phyloP scores from a whole-genome alignment of 2,888 invertebrate genomes.

The Zaprionus lineosus region DNA sequence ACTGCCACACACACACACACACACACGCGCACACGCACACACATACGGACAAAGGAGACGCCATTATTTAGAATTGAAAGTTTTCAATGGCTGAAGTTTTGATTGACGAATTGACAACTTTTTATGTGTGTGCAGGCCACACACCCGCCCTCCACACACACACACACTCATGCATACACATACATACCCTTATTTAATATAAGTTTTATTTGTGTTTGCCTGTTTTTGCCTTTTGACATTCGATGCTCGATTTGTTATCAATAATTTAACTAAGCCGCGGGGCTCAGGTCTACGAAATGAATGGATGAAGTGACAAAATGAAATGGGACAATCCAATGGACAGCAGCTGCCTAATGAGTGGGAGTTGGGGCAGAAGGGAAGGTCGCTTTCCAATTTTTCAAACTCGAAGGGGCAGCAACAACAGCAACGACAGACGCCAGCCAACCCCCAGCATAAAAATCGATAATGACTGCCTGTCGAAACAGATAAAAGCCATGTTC shows the following conservation, averaged over 20 bases:
- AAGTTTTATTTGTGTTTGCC: not conserved
- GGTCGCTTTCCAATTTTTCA: constrained; percentile 46
- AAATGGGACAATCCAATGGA: constrained; percentile 32
- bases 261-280: constrained; percentile 57
- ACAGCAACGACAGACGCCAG: not conserved
- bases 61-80: constrained; percentile 24
- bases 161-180: not conserved
- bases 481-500: constrained; percentile 49
- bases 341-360: constrained; percentile 47
- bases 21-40: not conserved
- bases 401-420: constrained; percentile 44
- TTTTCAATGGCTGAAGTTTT: constrained; percentile 25
- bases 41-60: constrained; percentile 17
- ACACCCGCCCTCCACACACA: constrained; percentile 9
- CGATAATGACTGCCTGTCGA: constrained; percentile 58
- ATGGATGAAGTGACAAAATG: too few species aligned
- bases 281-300: too few species aligned
- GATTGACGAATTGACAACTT: constrained; percentile 32
- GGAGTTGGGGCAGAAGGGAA: not conserved
- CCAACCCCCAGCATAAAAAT: constrained; percentile 42
- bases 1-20: not conserved
- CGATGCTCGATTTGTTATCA: constrained; percentile 48
- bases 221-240: constrained; percentile 30
- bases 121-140: constrained; percentile 28
- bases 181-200: not conserved